Evolutionary conservation across 2,797 vertebrate species (phyloP).

Genomic region (Sitta carolinensis): DNA sequence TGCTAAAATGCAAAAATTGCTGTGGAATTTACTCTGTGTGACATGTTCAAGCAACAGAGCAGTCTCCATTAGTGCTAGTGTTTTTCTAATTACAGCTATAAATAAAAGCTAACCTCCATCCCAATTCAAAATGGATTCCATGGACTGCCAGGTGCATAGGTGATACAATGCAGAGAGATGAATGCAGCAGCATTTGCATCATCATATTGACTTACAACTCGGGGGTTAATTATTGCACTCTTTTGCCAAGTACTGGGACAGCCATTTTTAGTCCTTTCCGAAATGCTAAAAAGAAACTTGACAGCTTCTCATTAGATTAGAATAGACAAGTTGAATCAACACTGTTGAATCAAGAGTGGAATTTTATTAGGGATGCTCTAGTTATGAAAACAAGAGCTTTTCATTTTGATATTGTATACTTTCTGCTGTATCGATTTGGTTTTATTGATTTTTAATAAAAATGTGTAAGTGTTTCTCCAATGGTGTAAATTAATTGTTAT

Average conservation of each 20-base stretch:
- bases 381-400: slow-evolving; percentile 44
- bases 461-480: slow-evolving; percentile 46
- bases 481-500: slow-evolving; percentile 58
- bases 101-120: slow-evolving; percentile 29
- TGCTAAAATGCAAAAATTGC: slow-evolving; percentile 41
- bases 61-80: slow-evolving; percentile 10
- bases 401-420: slow-evolving; percentile 32
- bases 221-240: slow-evolving; percentile 46
- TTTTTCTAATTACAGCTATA: slow-evolving; percentile 52
- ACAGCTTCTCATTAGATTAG: slow-evolving; percentile 50
- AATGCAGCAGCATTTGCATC: slow-evolving; percentile 16
- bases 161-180: background rate
- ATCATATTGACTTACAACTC: slow-evolving; percentile 26
- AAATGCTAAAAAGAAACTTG: slow-evolving; percentile 47
- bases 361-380: slow-evolving; percentile 28
- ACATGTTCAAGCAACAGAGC: background rate
- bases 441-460: slow-evolving; percentile 69
- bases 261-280: slow-evolving; percentile 36
- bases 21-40: slow-evolving; percentile 32
- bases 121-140: slow-evolving; percentile 6
- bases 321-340: background rate
- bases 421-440: slow-evolving; percentile 34
- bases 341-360: background rate
- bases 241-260: background rate
- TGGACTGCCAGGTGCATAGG: background rate